Conservation (phyloP, 2,797 vertebrate species). For the Pseudopleuronectes americanus region DNA sequence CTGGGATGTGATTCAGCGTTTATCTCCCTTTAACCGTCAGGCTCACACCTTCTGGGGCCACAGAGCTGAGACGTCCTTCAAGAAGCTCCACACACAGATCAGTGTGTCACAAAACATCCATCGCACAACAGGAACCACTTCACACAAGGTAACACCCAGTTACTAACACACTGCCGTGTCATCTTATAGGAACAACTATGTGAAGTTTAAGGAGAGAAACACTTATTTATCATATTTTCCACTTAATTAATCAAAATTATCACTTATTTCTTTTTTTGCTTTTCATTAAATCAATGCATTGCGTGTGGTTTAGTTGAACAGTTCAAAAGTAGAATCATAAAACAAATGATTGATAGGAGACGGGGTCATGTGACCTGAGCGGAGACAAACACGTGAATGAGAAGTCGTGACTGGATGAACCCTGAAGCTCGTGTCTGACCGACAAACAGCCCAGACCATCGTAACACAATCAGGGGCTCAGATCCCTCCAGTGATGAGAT, state of each 20-base stretch:
- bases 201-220: no score
- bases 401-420: background rate
- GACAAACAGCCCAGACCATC: slow-evolving; percentile 12
- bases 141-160: background rate
- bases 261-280: no score
- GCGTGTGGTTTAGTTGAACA: no score
- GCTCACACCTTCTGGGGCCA: slow-evolving; percentile 40
- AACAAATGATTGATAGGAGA: background rate
- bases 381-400: no score
- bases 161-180: background rate
- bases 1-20: slow-evolving; percentile 76
- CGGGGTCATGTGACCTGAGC: background rate
- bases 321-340: no score
- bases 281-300: no score
- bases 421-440: background rate
- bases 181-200: no score
- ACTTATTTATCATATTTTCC: no score
- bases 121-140: background rate
- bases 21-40: slow-evolving; percentile 22
- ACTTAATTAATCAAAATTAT: no score
- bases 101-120: slow-evolving; percentile 28
- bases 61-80: slow-evolving; percentile 38
- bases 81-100: slow-evolving; percentile 29
- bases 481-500: slow-evolving; percentile 18
- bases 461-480: slow-evolving; percentile 40